Evolutionary conservation across 1,140 invertebrate species (phyloP), one percentile per base, ranked within the genome.

Genomic region (Drosophila mauritiana): DNA sequence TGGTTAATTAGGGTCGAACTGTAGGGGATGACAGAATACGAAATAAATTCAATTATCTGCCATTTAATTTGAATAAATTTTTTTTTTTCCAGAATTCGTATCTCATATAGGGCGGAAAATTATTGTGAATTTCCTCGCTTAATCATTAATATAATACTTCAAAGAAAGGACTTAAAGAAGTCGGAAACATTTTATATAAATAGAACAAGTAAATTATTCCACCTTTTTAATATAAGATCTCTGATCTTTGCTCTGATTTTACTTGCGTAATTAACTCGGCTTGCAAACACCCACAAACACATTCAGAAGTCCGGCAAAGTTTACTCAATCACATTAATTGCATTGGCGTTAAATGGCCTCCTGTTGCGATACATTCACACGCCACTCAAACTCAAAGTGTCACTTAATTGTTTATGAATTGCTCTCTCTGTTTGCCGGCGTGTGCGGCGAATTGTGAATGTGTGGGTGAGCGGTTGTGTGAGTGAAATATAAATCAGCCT

Each of bases 361-460:
- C 46, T 49, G 36, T 39, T 51, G 37, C 51, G 46, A 51, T 27
- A 31, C 43, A 31, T 31, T 17, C 55, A 58, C 55, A 48, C 49
- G 40, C n/a, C 36, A 65, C 45, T 48, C 20, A 65, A 54, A 61
- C 55, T 51, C 75, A 63, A 86, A 74, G 78, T 77, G 78, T 40
- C 62, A 76, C 69, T 88, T 88, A 86, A 86, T 86, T 88, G 82
- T 76, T 82, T 86, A 86, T 88, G 79, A 76, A 88, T 86, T 73
- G 75, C 62, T 27, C 34, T 39, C 25, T 20, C 43, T 69, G 45
- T 53, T 25, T 46, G 57, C 22, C 49, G 37, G 52, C 37, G 11
- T 61, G 49, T 39, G 31, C 46, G 40, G 54, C 39, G 36, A 7
- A 11, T 3, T 31, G 37, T 46, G 56, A 31, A 40, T 72, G 52